Conservation (phyloP, 2,113 vertebrate genomes). For the Apus apus region DNA sequence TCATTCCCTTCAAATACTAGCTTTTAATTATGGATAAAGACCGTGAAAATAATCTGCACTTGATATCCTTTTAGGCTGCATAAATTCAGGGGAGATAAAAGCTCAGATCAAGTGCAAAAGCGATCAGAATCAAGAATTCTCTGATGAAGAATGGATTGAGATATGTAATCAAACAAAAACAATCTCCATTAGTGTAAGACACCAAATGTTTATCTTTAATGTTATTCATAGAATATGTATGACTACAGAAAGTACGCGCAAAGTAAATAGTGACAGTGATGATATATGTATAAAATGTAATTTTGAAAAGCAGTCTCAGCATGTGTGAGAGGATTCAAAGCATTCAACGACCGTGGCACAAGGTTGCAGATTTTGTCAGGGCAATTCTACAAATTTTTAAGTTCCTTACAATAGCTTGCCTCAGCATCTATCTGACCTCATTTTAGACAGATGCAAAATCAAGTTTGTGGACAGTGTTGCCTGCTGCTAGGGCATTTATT, state of each 20-base stretch:
- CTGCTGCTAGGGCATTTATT: not conserved
- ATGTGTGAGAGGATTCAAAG: not conserved
- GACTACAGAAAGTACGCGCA: not conserved
- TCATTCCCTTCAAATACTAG: slow-evolving; percentile 19
- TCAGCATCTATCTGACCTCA: not conserved
- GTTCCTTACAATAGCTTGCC: not conserved
- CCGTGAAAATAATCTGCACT: slow-evolving; percentile 26
- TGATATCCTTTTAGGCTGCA: slow-evolving; percentile 46
- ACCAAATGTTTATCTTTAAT: slow-evolving; percentile 60
- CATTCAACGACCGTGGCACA: not conserved
- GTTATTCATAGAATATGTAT: slow-evolving; percentile 66
- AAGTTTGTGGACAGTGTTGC: not conserved
- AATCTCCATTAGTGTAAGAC: slow-evolving; percentile 59
- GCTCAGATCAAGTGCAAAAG: slow-evolving; percentile 49
- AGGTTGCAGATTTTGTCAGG: not conserved
- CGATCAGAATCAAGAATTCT: slow-evolving; percentile 54
- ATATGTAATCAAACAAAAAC: slow-evolving; percentile 59
- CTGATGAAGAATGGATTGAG: slow-evolving; percentile 63
- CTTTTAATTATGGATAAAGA: slow-evolving; percentile 69
- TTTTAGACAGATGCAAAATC: not conserved
- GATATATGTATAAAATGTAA: slow-evolving; percentile 17
- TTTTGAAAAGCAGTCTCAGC: slow-evolving; percentile 6
- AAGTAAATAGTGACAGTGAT: slow-evolving; percentile 47
- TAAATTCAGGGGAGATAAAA: slow-evolving; percentile 59
- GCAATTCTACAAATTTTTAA: not conserved